Evolutionary conservation across 2,888 invertebrate species (phyloP).

Genomic region (Temnothorax rugatulus): DNA sequence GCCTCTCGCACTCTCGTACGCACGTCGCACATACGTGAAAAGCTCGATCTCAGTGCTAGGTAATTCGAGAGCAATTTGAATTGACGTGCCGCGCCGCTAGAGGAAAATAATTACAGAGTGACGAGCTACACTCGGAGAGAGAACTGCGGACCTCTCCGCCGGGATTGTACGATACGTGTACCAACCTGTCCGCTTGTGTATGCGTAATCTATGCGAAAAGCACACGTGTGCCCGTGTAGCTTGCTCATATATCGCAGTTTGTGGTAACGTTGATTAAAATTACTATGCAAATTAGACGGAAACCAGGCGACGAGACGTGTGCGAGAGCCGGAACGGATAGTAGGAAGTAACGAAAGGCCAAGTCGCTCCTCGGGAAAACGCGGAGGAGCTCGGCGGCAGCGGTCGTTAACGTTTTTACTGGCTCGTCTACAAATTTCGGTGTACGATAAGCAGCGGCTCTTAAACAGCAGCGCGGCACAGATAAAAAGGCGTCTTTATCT

Average conservation of each 20-base stretch:
- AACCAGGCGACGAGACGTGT: constrained; percentile 42
- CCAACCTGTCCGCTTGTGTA: constrained; percentile 44
- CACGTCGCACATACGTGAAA: constrained; percentile 8
- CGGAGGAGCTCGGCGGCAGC: neutral
- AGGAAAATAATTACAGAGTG: constrained; percentile 83
- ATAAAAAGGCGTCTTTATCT: constrained; percentile 48
- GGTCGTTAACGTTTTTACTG: constrained; percentile 54
- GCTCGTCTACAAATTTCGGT: constrained; percentile 43
- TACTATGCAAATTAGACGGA: constrained; percentile 81
- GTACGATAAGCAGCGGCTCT: constrained; percentile 36
- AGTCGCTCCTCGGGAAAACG: neutral
- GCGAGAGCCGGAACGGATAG: constrained; percentile 1
- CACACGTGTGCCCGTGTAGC: constrained; percentile 46
- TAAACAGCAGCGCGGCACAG: neutral
- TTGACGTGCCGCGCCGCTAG: constrained; percentile 80
- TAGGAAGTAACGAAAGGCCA: constrained; percentile 29
- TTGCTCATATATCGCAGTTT: constrained; percentile 67
- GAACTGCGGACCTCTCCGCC: constrained; percentile 62
- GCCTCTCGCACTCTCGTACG: constrained; percentile 40
- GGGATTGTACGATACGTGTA: constrained; percentile 48
- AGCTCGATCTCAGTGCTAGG: constrained; percentile 71
- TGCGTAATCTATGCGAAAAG: constrained; percentile 55
- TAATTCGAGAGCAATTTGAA: constrained; percentile 84
- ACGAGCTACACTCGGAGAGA: constrained; percentile 66
- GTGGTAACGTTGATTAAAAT: constrained; percentile 80